A percentile compares a stretch with the other conserved stretches of the same genome.
phyloP scores from a whole-genome alignment of 2,797 vertebrate species.

The Crenichthys baileyi region DNA sequence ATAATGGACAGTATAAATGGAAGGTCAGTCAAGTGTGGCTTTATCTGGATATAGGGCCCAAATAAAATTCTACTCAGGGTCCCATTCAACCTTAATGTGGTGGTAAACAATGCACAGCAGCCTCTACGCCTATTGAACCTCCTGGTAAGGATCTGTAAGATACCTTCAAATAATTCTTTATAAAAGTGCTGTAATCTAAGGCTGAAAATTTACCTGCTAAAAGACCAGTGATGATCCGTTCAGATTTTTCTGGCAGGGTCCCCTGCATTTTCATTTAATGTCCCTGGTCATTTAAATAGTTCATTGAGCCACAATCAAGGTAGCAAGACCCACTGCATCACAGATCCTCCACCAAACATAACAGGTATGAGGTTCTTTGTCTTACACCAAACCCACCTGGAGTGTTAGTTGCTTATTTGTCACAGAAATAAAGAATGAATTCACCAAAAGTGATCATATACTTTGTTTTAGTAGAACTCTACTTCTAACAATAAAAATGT shows the following conservation, averaged over 20 bases:
- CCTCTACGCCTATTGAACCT: neutral
- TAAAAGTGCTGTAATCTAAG: neutral
- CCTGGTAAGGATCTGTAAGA: neutral
- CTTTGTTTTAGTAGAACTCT: constrained; percentile 20
- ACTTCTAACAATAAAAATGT: constrained; percentile 20
- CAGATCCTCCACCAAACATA: neutral
- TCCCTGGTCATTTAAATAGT: neutral
- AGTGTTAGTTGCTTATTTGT: neutral
- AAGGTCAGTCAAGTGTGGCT: neutral
- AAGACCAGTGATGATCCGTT: neutral
- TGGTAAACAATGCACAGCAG: neutral
- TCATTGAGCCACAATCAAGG: neutral
- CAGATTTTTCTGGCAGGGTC: too few species aligned
- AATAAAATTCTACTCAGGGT: neutral
- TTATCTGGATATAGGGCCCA: neutral
- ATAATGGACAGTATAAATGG: neutral
- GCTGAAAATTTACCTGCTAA: neutral
- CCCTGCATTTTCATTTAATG: neutral
- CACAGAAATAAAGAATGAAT: neutral
- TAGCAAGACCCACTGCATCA: neutral
- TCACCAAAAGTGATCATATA: neutral
- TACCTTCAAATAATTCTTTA: too few species aligned
- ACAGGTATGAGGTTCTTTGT: neutral
- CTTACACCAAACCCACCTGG: neutral
- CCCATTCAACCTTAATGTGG: too few species aligned